phyloP scores from a whole-genome alignment of 2,797 vertebrate species.

The Graptemys geographica region DNA sequence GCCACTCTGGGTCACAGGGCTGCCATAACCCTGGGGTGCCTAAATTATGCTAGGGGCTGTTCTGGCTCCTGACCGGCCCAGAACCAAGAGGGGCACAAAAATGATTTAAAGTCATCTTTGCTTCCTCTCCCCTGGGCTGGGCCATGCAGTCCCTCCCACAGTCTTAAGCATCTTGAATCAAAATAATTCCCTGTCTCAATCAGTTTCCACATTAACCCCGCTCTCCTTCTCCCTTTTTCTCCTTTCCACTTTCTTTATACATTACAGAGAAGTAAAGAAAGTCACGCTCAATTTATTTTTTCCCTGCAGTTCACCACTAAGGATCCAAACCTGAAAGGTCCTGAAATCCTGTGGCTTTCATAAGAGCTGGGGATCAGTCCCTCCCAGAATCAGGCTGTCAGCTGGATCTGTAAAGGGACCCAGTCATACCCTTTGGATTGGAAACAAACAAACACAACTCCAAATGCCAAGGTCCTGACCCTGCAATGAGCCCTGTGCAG shows the following conservation, averaged over 20 bases:
- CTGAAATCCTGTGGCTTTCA: neutral
- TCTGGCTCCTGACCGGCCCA: neutral
- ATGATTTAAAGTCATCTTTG: neutral
- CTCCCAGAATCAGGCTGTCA: neutral
- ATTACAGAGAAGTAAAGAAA: neutral
- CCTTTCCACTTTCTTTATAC: neutral
- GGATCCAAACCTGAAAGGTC: neutral
- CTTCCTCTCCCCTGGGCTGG: neutral
- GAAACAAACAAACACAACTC: neutral
- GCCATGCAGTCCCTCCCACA: neutral
- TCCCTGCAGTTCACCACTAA: neutral
- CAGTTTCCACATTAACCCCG: neutral
- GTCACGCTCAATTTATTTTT: neutral
- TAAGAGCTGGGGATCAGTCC: neutral
- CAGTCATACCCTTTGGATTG: neutral
- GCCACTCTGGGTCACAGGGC: neutral
- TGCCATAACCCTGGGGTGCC: neutral
- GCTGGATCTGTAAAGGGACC: neutral
- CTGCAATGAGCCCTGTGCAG: neutral
- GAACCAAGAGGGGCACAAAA: neutral
- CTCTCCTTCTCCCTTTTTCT: neutral
- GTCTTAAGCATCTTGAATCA: neutral
- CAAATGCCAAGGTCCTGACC: neutral
- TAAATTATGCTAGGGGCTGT: neutral
- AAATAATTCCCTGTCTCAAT: neutral